Evolutionary conservation across 2,113 vertebrate species (phyloP).

Genomic region (Phylloscopus trochilus): DNA sequence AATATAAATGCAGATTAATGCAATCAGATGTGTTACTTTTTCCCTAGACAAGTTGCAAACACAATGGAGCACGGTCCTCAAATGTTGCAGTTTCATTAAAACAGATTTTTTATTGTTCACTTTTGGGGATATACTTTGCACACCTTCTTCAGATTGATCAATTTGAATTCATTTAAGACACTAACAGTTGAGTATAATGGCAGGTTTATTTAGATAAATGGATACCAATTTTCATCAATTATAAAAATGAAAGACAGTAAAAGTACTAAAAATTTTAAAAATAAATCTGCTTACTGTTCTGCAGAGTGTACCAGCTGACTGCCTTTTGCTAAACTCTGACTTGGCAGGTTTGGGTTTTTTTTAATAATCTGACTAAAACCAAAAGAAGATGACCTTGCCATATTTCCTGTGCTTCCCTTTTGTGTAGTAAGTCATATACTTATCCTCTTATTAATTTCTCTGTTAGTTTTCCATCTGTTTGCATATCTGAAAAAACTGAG

Average conservation of each 20-base stretch:
- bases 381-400: background rate
- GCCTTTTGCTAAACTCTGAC: background rate
- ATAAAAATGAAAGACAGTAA: background rate
- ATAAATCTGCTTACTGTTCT: background rate
- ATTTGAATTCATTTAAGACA: background rate
- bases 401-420: background rate
- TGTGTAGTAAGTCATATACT: background rate
- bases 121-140: background rate
- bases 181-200: background rate
- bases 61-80: background rate
- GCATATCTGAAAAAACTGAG: background rate
- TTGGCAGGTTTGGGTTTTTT: background rate
- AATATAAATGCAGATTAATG: constrained; percentile 43
- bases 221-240: constrained; percentile 19
- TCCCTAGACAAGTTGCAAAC: background rate
- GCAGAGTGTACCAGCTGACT: background rate
- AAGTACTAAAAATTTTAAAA: background rate
- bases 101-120: background rate
- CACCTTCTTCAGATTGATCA: constrained; percentile 15
- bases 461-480: background rate
- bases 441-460: background rate
- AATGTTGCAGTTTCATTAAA: background rate
- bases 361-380: background rate
- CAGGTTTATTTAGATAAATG: constrained; percentile 46
- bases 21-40: constrained; percentile 5